phyloP scores from a whole-genome alignment of 1,140 invertebrate genomes.

The Physella acuta region DNA sequence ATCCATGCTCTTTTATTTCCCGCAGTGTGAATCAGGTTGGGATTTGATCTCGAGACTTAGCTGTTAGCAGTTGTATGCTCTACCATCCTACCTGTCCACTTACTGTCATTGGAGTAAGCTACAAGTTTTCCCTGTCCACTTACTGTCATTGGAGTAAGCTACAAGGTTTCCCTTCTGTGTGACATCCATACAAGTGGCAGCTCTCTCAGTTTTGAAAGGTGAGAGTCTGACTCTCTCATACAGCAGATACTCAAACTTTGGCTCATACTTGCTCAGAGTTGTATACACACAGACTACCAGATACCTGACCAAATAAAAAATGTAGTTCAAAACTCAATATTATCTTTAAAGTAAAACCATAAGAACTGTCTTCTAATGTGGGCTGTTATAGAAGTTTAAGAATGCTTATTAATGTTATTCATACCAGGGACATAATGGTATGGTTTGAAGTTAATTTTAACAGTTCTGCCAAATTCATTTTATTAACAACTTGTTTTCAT shows the following conservation, averaged over 20 bases:
- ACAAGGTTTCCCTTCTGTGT: not conserved
- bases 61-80: no score
- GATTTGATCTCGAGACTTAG: no score
- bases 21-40: no score
- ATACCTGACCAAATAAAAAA: no score
- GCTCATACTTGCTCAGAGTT: not conserved
- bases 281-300: not conserved
- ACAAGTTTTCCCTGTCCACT: not conserved
- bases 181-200: conserved; percentile 10
- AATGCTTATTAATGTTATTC: not conserved
- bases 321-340: not conserved
- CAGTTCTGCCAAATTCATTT: no score
- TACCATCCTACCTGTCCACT: no score
- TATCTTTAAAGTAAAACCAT: no score
- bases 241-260: not conserved
- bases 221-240: not conserved
- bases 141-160: conserved; percentile 12
- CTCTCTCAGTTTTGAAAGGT: not conserved
- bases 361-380: not conserved
- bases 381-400: not conserved
- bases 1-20: no score
- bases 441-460: no score
- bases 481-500: no score
- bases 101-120: conserved; percentile 12
- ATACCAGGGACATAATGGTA: no score